phyloP scores from a whole-genome alignment of 2,113 vertebrate species.

The Gymnobelideus leadbeateri region DNA sequence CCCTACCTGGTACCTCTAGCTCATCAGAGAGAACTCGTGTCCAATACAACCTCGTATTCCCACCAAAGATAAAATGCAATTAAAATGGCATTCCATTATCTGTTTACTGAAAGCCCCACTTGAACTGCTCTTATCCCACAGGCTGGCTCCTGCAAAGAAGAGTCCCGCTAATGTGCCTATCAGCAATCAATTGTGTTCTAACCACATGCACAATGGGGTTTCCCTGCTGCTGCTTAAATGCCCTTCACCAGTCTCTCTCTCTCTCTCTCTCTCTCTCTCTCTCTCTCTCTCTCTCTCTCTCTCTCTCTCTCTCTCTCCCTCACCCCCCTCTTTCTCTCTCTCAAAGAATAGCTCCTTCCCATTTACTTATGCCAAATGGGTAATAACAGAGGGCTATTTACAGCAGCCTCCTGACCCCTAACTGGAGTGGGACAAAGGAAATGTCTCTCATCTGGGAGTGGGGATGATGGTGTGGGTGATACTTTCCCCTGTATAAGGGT shows the following conservation, averaged over 20 bases:
- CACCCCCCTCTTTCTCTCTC: no score
- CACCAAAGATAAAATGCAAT: slow-evolving; percentile 76
- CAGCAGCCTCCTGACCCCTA: background rate
- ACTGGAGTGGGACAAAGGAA: background rate
- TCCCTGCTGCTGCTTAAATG: slow-evolving; percentile 53
- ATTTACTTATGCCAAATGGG: background rate
- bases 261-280: no score
- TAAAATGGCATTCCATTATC: slow-evolving; percentile 77
- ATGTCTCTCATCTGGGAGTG: background rate
- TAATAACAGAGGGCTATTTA: background rate
- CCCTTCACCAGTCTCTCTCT: background rate
- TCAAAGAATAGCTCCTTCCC: background rate
- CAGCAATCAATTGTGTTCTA: slow-evolving; percentile 71
- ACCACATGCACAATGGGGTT: slow-evolving; percentile 54
- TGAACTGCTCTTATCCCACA: slow-evolving; percentile 75
- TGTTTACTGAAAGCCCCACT: slow-evolving; percentile 77
- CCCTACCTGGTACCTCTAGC: slow-evolving; percentile 56
- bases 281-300: background rate
- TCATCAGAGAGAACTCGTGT: slow-evolving; percentile 59
- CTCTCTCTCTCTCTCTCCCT: background rate
- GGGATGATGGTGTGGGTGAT: background rate
- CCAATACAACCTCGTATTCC: slow-evolving; percentile 29
- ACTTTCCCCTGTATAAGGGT: background rate
- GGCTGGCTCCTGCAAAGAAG: slow-evolving; percentile 72
- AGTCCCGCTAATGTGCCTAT: slow-evolving; percentile 68